These are phyloP conservation scores for Drosophila greeni DNA, from an alignment of 2,888 invertebrate genomes.

Conservation along the genomic window DNA sequence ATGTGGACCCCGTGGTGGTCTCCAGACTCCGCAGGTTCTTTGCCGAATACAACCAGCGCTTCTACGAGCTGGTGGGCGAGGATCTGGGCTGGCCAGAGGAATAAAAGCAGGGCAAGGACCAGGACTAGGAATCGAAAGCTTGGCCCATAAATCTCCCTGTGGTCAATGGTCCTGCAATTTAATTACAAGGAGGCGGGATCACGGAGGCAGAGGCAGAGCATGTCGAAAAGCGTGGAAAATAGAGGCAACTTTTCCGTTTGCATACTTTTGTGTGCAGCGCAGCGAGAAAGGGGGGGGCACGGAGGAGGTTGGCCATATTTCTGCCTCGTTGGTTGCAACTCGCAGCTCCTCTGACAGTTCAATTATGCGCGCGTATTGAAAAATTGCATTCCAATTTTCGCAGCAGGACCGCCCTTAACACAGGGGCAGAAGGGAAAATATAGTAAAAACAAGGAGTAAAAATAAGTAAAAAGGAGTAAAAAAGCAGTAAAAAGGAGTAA, in stretches of 20 bases:
- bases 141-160: constrained; percentile 26
- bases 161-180: constrained; percentile 43
- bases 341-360: constrained; percentile 63
- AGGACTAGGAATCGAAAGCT: constrained; percentile 35
- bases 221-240: constrained; percentile 7
- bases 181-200: constrained; percentile 42
- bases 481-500: not conserved
- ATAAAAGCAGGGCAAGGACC: constrained; percentile 76
- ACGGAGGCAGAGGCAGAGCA: constrained; percentile 18
- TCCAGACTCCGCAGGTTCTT: constrained; percentile 91
- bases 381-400: constrained; percentile 40
- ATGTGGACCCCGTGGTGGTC: constrained; percentile 88
- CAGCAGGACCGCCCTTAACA: constrained; percentile 14
- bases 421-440: constrained; percentile 13
- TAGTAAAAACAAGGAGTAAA: not conserved
- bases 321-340: constrained; percentile 30
- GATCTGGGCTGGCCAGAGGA: constrained; percentile 96
- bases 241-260: constrained; percentile 21
- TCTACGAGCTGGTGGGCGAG: constrained; percentile 94
- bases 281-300: not conserved
- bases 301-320: constrained; percentile 37
- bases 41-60: constrained; percentile 93
- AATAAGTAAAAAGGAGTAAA: not conserved
- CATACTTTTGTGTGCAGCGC: constrained; percentile 30
- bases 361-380: constrained; percentile 62